A percentile compares a stretch with the other conserved stretches of the same genome.
phyloP scores from a whole-genome alignment of 2,888 invertebrate species.

The Eupithecia subfuscata region DNA sequence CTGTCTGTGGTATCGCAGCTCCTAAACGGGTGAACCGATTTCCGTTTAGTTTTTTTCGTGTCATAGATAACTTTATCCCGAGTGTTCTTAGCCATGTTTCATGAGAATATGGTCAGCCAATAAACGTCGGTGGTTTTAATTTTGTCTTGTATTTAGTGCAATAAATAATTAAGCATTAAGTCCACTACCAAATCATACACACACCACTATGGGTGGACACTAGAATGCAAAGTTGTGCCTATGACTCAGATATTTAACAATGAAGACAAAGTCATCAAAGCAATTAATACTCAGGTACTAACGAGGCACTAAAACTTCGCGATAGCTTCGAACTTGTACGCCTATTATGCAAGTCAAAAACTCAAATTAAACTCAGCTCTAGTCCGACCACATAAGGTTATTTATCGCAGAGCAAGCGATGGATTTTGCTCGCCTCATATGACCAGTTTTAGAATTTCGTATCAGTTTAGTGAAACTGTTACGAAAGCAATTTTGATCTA shows the following conservation, averaged over 20 bases:
- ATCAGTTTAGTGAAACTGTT: constrained; percentile 35
- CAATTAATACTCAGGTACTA: constrained; percentile 38
- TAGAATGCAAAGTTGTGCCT: not conserved
- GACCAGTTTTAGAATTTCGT: constrained; percentile 36
- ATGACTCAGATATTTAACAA: not conserved
- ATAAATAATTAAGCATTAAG: too few relatives aligned
- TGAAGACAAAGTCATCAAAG: constrained; percentile 31
- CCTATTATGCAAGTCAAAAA: constrained; percentile 18
- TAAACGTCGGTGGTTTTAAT: too few relatives aligned
- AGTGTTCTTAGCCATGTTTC: too few relatives aligned
- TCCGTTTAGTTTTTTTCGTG: too few relatives aligned
- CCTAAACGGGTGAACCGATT: too few relatives aligned
- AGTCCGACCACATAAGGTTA: not conserved
- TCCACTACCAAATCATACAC: too few relatives aligned
- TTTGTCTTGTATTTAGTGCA: too few relatives aligned
- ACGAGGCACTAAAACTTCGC: constrained; percentile 37
- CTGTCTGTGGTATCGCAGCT: too few relatives aligned
- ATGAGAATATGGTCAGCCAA: too few relatives aligned
- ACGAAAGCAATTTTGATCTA: constrained; percentile 23
- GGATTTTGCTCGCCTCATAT: constrained; percentile 37
- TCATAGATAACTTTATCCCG: too few relatives aligned
- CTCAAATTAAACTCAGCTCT: constrained; percentile 23
- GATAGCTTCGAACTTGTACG: constrained; percentile 26
- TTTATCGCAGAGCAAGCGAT: constrained; percentile 31
- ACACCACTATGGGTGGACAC: not conserved